Percentiles rank a stretch among this genome's conserved stretches.
phyloP scores from a whole-genome alignment of 2,113 vertebrate species.

The Laticauda colubrina region DNA sequence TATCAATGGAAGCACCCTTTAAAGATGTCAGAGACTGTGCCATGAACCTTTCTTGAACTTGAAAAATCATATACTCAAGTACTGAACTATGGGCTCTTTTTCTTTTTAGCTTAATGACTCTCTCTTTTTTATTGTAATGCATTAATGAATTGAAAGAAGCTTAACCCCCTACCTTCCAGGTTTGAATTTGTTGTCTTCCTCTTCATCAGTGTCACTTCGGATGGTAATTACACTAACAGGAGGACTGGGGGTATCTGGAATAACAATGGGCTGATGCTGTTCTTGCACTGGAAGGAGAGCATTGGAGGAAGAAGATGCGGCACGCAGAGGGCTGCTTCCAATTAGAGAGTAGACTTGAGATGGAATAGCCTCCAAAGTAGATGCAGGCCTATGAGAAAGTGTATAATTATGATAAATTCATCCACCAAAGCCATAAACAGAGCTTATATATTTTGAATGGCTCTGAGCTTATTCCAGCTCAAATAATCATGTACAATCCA shows the following conservation, averaged over 20 bases:
- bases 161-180: constrained; percentile 68
- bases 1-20: not conserved
- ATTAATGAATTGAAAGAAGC: not conserved
- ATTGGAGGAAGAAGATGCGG: constrained; percentile 73
- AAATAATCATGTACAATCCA: not conserved
- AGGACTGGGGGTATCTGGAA: constrained; percentile 95
- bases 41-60: not conserved
- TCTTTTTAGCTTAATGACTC: constrained; percentile 5
- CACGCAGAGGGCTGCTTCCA: constrained; percentile 78
- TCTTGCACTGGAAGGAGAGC: constrained; percentile 77
- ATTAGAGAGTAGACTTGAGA: constrained; percentile 78
- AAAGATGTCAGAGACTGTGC: not conserved
- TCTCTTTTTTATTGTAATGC: fast-evolving
- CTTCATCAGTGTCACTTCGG: constrained; percentile 95
- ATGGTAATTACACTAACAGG: constrained; percentile 98
- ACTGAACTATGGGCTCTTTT: not conserved
- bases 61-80: not conserved
- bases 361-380: constrained; percentile 73
- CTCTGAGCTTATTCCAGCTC: not conserved
- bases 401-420: not conserved
- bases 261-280: constrained; percentile 90
- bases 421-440: not conserved
- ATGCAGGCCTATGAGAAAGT: constrained; percentile 70
- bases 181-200: constrained; percentile 90
- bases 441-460: not conserved